Evolutionary conservation across 2,888 invertebrate species (phyloP).

Genomic region (Lasioglossum oenotherae): DNA sequence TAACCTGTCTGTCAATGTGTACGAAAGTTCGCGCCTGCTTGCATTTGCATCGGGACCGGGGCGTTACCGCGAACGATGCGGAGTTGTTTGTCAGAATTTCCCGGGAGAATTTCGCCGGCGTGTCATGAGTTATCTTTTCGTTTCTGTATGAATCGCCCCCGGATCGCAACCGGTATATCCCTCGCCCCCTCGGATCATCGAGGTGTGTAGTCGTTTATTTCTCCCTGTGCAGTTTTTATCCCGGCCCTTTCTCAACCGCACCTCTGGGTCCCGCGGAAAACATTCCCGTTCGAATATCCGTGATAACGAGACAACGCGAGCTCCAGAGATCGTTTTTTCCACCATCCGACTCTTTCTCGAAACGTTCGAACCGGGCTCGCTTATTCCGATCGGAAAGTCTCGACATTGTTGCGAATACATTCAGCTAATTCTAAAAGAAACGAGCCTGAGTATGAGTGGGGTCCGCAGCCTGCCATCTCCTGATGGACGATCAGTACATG

Average conservation of each 20-base stretch:
- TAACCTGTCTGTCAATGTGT: conserved; percentile 63
- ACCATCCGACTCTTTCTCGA: background rate
- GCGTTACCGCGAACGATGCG: conserved; percentile 52
- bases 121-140: conserved; percentile 64
- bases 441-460: too few relatives aligned
- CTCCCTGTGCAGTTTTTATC: background rate
- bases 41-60: conserved; percentile 66
- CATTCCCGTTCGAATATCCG: background rate
- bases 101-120: conserved; percentile 65
- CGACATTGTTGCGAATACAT: background rate
- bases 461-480: too few relatives aligned
- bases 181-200: conserved; percentile 28
- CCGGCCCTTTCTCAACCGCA: conserved; percentile 3
- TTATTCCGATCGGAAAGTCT: background rate
- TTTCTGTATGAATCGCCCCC: conserved; percentile 47
- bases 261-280: background rate
- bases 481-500: too few relatives aligned
- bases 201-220: conserved; percentile 25
- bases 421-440: background rate
- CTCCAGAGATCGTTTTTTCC: background rate
- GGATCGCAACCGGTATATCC: conserved; percentile 14
- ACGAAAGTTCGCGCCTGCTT: conserved; percentile 62
- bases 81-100: conserved; percentile 73
- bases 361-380: background rate
- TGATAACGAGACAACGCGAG: conserved; percentile 2